phyloP scores from a whole-genome alignment of 2,113 vertebrate species.

The Danio rerio region GRCz12tu NC_133195.1:35351001-35351500 shows the following conservation, averaged over 20 bases:
- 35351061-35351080: not conserved
- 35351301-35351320: not conserved
- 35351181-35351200: slow-evolving; percentile 80
- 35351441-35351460: too few relatives aligned
- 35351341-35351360: slow-evolving; percentile 20
- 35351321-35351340: not conserved
- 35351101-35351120: slow-evolving; percentile 37
- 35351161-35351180: slow-evolving; percentile 91
- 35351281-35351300: not conserved
- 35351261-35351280: not conserved
- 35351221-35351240: not conserved
- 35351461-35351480: too few relatives aligned
- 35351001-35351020: too few relatives aligned
- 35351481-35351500: too few relatives aligned
- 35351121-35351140: slow-evolving; percentile 79
- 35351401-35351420: too few relatives aligned
- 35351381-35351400: too few relatives aligned
- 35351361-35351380: not conserved
- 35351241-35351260: slow-evolving; percentile 1
- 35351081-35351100: not conserved
- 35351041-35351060: slow-evolving; percentile 2
- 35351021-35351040: not conserved
- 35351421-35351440: too few relatives aligned
- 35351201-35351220: not conserved
- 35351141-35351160: slow-evolving; percentile 88